Base-by-base conservation (phyloP, 2,888 invertebrate species). In the Athalia cordata region DNA sequence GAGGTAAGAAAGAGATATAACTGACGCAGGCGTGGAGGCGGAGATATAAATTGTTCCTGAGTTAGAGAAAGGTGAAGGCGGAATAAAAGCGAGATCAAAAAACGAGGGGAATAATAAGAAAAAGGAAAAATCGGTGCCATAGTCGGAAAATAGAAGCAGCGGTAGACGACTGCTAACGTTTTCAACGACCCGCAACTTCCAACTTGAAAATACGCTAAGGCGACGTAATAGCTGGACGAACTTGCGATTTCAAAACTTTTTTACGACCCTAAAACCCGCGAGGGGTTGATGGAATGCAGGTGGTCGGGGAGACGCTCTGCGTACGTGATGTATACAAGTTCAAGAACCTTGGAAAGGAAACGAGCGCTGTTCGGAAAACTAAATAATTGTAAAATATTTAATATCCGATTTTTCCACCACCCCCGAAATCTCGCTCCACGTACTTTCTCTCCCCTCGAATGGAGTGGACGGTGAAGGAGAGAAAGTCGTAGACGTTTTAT, bases 181-280 rank as follows among this genome's bases (percentile, higher is more conserved):
- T 55, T 68, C 6, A 55, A 68, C 29, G 29, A 29, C 29, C 29
- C 29, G 29, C 76, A 55, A 68, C 15, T 77, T 77, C n/a, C 68
- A 50, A 70, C 68, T 77, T 47, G 70, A 61, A 70, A 61, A 77
- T 77, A 77, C 61, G 68, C 59, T 59, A 77, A 70, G 77, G 62
- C 61, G 13, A 29, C n/a, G 77, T 70, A 70, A 77, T 70, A 49
- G 61, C 68, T 43, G 45, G 55, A 59, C 49, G 61, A 77, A 70
- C 67, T 77, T 77, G 77, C 45, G 49, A 67, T 77, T 77, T 45
- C 47, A 15, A 52, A 67, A 67, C 55, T 77, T 77, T 77, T 77
- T 77, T 77, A 77, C 70, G 77, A 77, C 45, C 29, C 68, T 77
- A 66, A 15, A 45, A 43, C 6, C 11, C 45, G n/a, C 15, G 49